A percentile compares a stretch with the other conserved stretches of the same genome.
Conservation (phyloP, 2,888 invertebrate genomes). For the Aspidiotus rigidus region DNA sequence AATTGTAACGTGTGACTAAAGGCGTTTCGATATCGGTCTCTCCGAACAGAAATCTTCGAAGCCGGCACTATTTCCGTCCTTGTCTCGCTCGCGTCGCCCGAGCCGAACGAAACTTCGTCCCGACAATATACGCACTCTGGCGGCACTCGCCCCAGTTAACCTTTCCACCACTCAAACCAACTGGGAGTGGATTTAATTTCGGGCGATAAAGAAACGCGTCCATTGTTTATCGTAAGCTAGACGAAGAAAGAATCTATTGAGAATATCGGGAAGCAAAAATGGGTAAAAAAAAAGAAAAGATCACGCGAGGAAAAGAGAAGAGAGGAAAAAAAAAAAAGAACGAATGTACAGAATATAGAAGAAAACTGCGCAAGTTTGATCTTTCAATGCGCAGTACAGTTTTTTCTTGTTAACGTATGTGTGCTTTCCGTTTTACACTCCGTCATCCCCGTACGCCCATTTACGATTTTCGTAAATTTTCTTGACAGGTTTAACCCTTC, state of each 20-base stretch:
- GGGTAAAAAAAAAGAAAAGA: not conserved
- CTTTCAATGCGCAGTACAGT: slow-evolving; percentile 26
- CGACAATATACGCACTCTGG: slow-evolving; percentile 19
- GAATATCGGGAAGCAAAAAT: slow-evolving; percentile 7
- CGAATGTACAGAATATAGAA: slow-evolving; percentile 13
- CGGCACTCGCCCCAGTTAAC: slow-evolving; percentile 11
- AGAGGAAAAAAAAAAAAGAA: slow-evolving; percentile 3
- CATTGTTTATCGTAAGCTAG: slow-evolving; percentile 29
- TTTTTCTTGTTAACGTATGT: slow-evolving; percentile 27
- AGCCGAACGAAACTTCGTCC: slow-evolving; percentile 11
- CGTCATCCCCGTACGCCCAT: not conserved
- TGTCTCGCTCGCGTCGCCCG: slow-evolving; percentile 11
- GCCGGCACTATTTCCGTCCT: slow-evolving; percentile 20
- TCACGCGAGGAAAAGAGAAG: not conserved
- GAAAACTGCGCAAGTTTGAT: slow-evolving; percentile 33
- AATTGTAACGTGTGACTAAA: slow-evolving; percentile 31
- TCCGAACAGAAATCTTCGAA: slow-evolving; percentile 18
- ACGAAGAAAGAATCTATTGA: slow-evolving; percentile 23
- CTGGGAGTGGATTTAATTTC: slow-evolving; percentile 31
- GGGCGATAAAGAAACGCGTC: slow-evolving; percentile 30
- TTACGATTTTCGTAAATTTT: slow-evolving; percentile 21
- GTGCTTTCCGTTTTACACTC: not conserved
- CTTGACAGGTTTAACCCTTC: slow-evolving; percentile 30
- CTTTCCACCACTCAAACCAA: slow-evolving; percentile 26
- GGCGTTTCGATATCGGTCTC: slow-evolving; percentile 32